Evolutionary conservation across 2,113 vertebrate species (phyloP).

Genomic region (Erinaceus europaeus): DNA sequence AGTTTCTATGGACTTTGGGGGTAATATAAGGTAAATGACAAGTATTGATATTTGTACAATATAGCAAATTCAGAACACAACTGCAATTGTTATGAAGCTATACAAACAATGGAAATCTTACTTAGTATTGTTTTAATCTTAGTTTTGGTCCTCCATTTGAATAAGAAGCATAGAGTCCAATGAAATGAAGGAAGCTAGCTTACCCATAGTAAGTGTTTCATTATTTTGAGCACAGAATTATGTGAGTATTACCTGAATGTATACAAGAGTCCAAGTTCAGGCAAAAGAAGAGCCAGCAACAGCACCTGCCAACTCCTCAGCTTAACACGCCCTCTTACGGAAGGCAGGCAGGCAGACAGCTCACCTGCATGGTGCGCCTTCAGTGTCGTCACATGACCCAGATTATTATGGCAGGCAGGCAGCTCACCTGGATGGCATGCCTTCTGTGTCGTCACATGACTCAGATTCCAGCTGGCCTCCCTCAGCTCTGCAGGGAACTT

Average conservation of each 20-base stretch:
- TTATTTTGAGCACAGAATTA: neutral
- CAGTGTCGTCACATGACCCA: no score
- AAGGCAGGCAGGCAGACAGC: no score
- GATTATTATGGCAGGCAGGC: no score
- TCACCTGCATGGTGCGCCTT: no score
- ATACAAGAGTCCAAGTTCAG: neutral
- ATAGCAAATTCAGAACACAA: conserved; percentile 35
- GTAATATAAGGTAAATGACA: neutral
- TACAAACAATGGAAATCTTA: neutral
- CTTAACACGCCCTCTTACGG: no score
- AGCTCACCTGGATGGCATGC: no score
- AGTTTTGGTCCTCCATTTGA: conserved; percentile 20
- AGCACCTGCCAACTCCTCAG: neutral
- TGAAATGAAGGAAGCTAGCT: conserved; percentile 11
- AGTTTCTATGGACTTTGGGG: neutral
- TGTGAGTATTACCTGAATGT: neutral
- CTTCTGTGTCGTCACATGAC: no score
- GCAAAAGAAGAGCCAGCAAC: conserved; percentile 28
- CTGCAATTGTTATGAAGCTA: neutral
- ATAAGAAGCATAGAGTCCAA: neutral
- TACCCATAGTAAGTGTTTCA: conserved; percentile 5
- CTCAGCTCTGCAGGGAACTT: no score
- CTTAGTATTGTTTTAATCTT: conserved; percentile 12
- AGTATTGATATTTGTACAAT: neutral
- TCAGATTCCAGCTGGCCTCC: no score